Conservation (phyloP, 1,140 invertebrate species). For the Anastatus disparis region DNA sequence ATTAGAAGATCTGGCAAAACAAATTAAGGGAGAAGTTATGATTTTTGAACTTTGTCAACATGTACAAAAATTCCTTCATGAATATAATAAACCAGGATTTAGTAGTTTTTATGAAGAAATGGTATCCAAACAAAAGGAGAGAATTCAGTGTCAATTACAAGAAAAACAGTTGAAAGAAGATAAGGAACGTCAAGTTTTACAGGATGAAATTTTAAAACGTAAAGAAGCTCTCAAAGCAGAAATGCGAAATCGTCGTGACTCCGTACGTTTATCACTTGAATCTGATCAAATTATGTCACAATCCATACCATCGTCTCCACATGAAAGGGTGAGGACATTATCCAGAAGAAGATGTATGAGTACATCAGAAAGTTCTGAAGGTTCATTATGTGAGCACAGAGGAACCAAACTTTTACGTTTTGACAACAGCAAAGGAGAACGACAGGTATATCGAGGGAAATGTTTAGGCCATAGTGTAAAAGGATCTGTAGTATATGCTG, state of each 20-base stretch:
- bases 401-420: slow-evolving; percentile 69
- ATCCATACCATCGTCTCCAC: slow-evolving; percentile 59
- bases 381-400: slow-evolving; percentile 66
- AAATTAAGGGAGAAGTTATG: slow-evolving; percentile 78
- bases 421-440: slow-evolving; percentile 66
- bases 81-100: slow-evolving; percentile 78
- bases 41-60: slow-evolving; percentile 79
- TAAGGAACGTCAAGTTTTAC: slow-evolving; percentile 72
- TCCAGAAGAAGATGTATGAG: slow-evolving; percentile 56
- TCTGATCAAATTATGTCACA: slow-evolving; percentile 48
- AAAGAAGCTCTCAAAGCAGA: slow-evolving; percentile 76
- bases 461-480: slow-evolving; percentile 74
- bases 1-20: slow-evolving; percentile 69
- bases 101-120: slow-evolving; percentile 88
- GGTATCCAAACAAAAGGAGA: slow-evolving; percentile 73
- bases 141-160: slow-evolving; percentile 71
- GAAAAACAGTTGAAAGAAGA: slow-evolving; percentile 72
- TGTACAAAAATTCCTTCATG: slow-evolving; percentile 76
- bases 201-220: slow-evolving; percentile 76
- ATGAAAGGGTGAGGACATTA: slow-evolving; percentile 52
- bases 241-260: slow-evolving; percentile 61
- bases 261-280: slow-evolving; percentile 48
- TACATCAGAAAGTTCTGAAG: slow-evolving; percentile 61
- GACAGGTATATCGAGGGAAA: slow-evolving; percentile 67
- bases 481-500: slow-evolving; percentile 76